phyloP scores from a whole-genome alignment of 1,140 invertebrate genomes.

The Eriosoma lanigerum region DNA sequence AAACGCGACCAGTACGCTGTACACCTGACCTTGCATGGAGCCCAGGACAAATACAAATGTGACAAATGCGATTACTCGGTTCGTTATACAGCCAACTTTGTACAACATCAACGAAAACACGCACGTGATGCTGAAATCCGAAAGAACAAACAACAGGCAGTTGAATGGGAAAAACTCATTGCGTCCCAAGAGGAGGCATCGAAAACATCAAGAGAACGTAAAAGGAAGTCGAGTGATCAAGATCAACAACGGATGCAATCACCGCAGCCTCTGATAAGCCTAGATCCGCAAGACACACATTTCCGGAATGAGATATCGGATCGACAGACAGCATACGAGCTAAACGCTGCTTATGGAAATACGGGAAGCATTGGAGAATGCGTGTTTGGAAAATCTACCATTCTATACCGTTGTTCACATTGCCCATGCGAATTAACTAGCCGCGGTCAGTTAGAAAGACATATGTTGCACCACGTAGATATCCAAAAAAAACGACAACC shows the following conservation, averaged over 20 bases:
- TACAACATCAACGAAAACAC: constrained; percentile 78
- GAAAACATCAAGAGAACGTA: neutral
- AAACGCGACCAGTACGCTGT: constrained; percentile 82
- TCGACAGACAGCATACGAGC: constrained; percentile 23
- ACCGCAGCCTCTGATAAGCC: neutral
- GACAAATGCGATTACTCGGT: constrained; percentile 86
- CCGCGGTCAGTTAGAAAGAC: neutral
- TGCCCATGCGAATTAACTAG: constrained; percentile 20
- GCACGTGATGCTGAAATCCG: constrained; percentile 60
- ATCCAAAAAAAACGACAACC: neutral
- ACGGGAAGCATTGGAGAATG: neutral
- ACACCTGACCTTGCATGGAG: constrained; percentile 80
- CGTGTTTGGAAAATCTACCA: neutral
- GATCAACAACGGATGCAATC: neutral
- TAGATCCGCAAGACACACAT: neutral
- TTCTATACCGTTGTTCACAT: neutral
- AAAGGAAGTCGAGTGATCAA: neutral
- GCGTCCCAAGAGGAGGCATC: neutral
- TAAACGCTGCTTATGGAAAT: constrained; percentile 14
- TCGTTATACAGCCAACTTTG: constrained; percentile 79
- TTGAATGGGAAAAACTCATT: neutral
- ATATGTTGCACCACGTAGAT: neutral
- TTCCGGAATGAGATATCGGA: constrained; percentile 34
- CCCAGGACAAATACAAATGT: constrained; percentile 80
- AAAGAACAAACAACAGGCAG: neutral